Base-by-base conservation (phyloP, 2,888 invertebrate genomes). In the Ectemnius cavifrons region DNA sequence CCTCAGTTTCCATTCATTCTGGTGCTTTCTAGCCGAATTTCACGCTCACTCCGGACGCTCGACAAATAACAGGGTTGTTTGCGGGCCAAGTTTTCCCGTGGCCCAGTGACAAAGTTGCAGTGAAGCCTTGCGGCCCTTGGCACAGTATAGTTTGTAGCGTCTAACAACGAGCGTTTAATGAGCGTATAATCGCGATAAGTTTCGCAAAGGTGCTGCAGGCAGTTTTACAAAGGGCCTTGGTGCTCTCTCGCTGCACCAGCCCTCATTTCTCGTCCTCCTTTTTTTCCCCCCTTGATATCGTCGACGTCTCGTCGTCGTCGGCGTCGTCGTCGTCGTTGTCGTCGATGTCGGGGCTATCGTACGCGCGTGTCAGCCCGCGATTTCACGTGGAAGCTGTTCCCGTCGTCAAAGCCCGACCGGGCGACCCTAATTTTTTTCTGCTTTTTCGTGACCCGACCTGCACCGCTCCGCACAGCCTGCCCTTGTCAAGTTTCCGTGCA, bases 231-330 rank as follows among this genome's bases (percentile, higher is more conserved):
- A 37, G 37, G 37, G 37, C 37, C 37, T 8, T 11, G 8, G 6
- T 37, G 37, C 37, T 8, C 1, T 37, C 37, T 37, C 37, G 60
- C 63, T 67, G 57, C 68, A 63, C 66, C 75, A 67, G 79, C 68
- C 66, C 65, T 67, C 20, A 52, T 20, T 63, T 56, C 60, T 37
- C 20, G 23, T 52, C 37, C 59, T 56, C 66, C 28, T 27, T 23
- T 62, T 62, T 56, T 45, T 66, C 18, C 52, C n/a, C 45, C 70
- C 11, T 63, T 64, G 57, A 58, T 63, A 60, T 65, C 18, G 47
- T 28, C 23, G 47, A 11, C 61, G 28, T 37, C 14, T 60, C n/a
- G 14, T 1, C 18, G 52, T 14, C 18, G 13, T 52, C 6, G 16
- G 6, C 8, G 52, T 14, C 18, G 18, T 52, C 16, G 18, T 52